Conservation (phyloP, 2,113 vertebrate genomes). For the Grammomys surdaster region DNA sequence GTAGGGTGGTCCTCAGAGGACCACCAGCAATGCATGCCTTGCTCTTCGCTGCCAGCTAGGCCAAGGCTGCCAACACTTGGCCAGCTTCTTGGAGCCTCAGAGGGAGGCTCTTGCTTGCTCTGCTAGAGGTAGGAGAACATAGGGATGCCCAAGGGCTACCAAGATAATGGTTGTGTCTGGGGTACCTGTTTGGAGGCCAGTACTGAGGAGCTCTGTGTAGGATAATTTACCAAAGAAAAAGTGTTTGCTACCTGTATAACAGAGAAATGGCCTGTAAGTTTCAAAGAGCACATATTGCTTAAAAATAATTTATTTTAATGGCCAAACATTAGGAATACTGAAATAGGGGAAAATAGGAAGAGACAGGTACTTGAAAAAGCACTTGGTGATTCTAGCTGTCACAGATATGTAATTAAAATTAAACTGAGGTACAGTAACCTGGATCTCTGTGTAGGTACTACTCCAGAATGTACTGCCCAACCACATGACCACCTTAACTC, state of each 20-base stretch:
- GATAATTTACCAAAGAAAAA: background rate
- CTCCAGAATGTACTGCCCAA: no score
- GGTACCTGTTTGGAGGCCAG: background rate
- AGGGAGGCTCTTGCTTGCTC: background rate
- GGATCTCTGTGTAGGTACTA: background rate
- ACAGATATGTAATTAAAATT: background rate
- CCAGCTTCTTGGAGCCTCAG: background rate
- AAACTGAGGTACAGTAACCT: background rate
- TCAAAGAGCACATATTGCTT: background rate
- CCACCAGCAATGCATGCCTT: background rate
- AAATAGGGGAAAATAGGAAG: background rate
- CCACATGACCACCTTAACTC: no score
- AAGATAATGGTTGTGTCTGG: background rate
- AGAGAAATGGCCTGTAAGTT: background rate
- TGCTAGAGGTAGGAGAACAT: background rate
- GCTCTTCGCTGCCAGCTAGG: background rate
- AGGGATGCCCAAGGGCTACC: background rate
- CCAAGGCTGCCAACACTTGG: background rate
- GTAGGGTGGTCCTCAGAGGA: background rate
- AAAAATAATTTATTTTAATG: background rate
- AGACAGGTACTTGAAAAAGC: background rate
- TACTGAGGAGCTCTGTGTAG: no score
- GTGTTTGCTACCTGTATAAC: background rate
- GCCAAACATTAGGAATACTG: background rate
- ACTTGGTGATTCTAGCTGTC: background rate